Evolutionary conservation across 2,113 vertebrate species (phyloP).

Genomic region (Halcyon senegalensis): DNA sequence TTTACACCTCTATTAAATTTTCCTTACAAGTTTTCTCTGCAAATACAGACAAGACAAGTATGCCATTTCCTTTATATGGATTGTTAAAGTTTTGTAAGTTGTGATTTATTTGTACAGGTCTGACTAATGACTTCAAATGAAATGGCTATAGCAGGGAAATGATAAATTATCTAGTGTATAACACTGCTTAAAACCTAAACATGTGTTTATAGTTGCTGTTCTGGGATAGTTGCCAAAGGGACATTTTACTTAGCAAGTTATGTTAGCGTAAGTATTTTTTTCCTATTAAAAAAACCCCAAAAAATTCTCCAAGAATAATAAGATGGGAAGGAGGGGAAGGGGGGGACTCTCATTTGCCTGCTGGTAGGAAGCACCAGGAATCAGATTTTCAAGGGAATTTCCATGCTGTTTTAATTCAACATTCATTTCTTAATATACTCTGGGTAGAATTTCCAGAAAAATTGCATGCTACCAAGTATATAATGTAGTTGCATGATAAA

Average conservation of each 20-base stretch:
- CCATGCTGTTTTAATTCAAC: neutral
- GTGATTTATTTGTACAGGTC: conserved; percentile 61
- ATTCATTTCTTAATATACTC: neutral
- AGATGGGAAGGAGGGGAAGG: neutral
- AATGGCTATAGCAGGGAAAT: conserved; percentile 50
- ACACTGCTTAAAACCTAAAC: conserved; percentile 70
- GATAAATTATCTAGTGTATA: conserved; percentile 66
- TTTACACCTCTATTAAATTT: conserved; percentile 57
- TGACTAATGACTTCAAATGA: conserved; percentile 61
- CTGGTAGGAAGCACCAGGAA: neutral
- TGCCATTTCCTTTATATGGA: neutral
- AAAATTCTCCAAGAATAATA: conserved; percentile 11
- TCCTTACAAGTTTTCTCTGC: conserved; percentile 28
- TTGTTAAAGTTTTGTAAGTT: conserved; percentile 55
- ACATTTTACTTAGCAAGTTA: conserved; percentile 54
- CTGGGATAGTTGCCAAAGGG: conserved; percentile 55
- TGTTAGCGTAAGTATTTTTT: neutral
- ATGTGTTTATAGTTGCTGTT: conserved; percentile 75
- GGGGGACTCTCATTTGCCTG: neutral
- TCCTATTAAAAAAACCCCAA: neutral
- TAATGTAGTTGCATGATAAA: neutral
- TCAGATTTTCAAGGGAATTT: conserved; percentile 16
- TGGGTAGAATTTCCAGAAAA: neutral
- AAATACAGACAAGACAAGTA: conserved; percentile 44
- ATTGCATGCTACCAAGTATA: neutral